These are phyloP conservation scores for Luscinia luscinia DNA, from an alignment of 2,797 vertebrate genomes.

Conservation along the genomic window DNA sequence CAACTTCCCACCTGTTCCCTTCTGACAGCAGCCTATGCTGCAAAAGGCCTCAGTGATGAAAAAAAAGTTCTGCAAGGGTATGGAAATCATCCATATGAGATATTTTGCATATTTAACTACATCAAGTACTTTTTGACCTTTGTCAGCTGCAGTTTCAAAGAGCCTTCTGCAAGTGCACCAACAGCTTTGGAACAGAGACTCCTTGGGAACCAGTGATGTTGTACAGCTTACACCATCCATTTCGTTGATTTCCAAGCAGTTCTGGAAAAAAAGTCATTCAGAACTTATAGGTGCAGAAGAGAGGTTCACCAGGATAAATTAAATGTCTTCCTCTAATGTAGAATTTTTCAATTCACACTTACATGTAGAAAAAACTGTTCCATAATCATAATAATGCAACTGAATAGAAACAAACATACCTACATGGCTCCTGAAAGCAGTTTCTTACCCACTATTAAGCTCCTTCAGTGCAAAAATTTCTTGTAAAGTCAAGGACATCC, in stretches of 20 bases:
- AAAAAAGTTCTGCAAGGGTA: not conserved
- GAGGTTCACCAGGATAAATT: not conserved
- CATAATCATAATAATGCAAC: not conserved
- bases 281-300: not conserved
- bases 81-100: not conserved
- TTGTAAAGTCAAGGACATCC: slow-evolving; percentile 5
- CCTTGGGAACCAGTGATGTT: not conserved
- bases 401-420: not conserved
- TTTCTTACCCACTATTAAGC: not conserved
- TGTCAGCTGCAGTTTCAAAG: not conserved
- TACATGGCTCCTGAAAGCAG: not conserved
- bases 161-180: not conserved
- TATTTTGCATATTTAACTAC: not conserved
- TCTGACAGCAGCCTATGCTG: not conserved
- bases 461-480: not conserved
- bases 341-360: not conserved
- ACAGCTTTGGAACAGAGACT: not conserved
- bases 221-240: not conserved
- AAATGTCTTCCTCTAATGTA: not conserved
- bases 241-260: not conserved
- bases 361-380: not conserved
- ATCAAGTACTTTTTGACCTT: not conserved
- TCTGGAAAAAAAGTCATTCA: not conserved
- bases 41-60: not conserved
- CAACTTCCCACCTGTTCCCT: not conserved